These are phyloP conservation scores for Galaxea fascicularis DNA, from an alignment of 92 coral and sea anemone species.

Conservation along the genomic window DNA sequence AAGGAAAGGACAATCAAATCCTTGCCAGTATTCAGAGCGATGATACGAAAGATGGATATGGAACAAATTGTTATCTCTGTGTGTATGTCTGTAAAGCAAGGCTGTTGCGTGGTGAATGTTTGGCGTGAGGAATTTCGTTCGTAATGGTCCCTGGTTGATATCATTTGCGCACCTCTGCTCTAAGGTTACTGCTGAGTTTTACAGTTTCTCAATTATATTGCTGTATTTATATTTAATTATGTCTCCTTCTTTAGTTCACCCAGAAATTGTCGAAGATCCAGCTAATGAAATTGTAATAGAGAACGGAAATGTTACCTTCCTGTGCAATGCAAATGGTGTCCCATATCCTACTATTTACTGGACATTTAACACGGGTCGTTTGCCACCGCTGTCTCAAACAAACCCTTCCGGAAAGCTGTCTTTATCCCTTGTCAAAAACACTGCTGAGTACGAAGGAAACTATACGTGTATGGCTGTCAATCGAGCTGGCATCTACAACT, in stretches of 20 bases:
- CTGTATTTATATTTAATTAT: neutral
- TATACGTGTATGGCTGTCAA: constrained; percentile 50
- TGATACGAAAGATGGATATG: no score
- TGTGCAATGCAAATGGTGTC: constrained; percentile 61
- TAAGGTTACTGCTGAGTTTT: no score
- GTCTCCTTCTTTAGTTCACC: constrained; percentile 37
- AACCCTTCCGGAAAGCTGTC: constrained; percentile 34
- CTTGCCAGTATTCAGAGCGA: no score
- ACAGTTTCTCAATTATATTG: no score
- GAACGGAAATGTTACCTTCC: constrained; percentile 25
- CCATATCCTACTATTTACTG: constrained; percentile 57
- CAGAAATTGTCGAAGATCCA: constrained; percentile 45
- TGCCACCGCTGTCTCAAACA: constrained; percentile 40
- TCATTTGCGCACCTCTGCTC: no score
- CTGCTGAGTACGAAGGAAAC: constrained; percentile 31
- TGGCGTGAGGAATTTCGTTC: no score
- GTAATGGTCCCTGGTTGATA: no score
- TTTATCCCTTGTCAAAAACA: neutral
- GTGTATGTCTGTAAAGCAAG: no score
- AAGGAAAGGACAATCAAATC: no score
- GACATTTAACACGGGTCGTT: constrained; percentile 45
- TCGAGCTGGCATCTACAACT: constrained; percentile 46
- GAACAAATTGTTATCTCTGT: no score
- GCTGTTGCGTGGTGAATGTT: no score
- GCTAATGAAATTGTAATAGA: neutral